Evolutionary conservation across 2,113 vertebrate genomes (phyloP).

Genomic region (Pantherophis guttatus): DNA sequence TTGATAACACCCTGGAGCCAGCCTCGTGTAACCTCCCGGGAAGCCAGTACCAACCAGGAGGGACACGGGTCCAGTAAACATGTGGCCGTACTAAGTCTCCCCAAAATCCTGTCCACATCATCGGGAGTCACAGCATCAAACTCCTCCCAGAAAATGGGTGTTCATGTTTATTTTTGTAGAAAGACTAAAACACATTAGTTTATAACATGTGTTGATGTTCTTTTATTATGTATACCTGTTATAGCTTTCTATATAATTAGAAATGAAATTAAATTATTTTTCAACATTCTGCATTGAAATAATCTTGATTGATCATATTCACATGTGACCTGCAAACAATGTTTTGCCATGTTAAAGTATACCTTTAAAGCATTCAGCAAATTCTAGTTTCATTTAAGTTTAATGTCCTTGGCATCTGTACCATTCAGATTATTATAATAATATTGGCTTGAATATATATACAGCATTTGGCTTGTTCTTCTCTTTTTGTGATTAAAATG

Average conservation of each 20-base stretch:
- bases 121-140: too few relatives aligned
- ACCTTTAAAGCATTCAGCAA: not conserved
- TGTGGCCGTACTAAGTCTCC: too few relatives aligned
- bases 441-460: not conserved
- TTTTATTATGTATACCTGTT: too few relatives aligned
- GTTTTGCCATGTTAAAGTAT: slow-evolving; percentile 27
- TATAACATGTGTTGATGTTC: too few relatives aligned
- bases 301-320: not conserved
- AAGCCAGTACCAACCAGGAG: too few relatives aligned
- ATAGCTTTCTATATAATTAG: not conserved
- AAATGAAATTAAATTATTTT: not conserved
- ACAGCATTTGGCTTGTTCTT: not conserved
- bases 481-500: too few relatives aligned
- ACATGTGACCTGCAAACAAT: not conserved
- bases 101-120: too few relatives aligned
- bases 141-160: not conserved
- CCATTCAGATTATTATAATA: not conserved
- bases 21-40: too few relatives aligned
- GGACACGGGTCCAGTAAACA: too few relatives aligned
- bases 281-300: not conserved
- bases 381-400: not conserved
- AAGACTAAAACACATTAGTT: not conserved
- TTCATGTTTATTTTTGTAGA: not conserved
- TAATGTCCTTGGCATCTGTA: not conserved
- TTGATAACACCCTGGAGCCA: too few relatives aligned